phyloP scores from a whole-genome alignment of 1,140 invertebrate genomes.

The Meteorus sp. region DNA sequence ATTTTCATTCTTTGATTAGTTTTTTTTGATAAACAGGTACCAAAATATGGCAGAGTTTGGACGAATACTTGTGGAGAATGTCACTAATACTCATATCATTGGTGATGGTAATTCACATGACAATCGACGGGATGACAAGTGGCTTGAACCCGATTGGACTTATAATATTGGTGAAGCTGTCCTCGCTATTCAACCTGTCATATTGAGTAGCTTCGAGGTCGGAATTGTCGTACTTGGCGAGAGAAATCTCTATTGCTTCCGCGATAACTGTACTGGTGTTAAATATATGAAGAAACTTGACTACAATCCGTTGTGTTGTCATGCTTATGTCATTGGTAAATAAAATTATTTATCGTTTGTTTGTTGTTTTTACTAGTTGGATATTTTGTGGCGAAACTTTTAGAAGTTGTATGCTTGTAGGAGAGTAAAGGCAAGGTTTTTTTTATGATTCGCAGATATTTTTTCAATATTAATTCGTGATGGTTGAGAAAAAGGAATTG shows the following conservation, averaged over 20 bases:
- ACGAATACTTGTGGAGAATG: conserved; percentile 58
- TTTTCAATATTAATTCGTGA: too few species aligned
- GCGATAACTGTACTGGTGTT: conserved; percentile 70
- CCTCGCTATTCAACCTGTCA: conserved; percentile 65
- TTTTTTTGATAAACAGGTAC: conserved; percentile 59
- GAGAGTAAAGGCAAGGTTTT: too few species aligned
- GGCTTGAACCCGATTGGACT: conserved; percentile 71
- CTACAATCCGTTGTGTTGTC: conserved; percentile 74
- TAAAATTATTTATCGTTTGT: conserved; percentile 36
- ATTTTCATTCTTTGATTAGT: not conserved
- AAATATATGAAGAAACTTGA: conserved; percentile 81
- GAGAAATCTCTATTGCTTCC: conserved; percentile 75
- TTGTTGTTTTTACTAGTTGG: not conserved
- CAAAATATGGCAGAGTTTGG: conserved; percentile 64
- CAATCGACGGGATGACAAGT: conserved; percentile 52
- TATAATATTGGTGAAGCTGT: conserved; percentile 79
- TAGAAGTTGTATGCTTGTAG: too few species aligned
- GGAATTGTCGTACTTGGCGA: conserved; percentile 74
- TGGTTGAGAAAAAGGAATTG: too few species aligned
- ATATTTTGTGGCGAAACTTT: too few species aligned
- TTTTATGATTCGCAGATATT: too few species aligned
- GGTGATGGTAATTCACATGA: too few species aligned
- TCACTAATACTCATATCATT: too few species aligned
- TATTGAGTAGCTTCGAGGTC: conserved; percentile 56
- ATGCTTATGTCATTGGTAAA: conserved; percentile 72